Conservation (phyloP, 2,888 invertebrate genomes). For the Lasioglossum pauxillum region DNA sequence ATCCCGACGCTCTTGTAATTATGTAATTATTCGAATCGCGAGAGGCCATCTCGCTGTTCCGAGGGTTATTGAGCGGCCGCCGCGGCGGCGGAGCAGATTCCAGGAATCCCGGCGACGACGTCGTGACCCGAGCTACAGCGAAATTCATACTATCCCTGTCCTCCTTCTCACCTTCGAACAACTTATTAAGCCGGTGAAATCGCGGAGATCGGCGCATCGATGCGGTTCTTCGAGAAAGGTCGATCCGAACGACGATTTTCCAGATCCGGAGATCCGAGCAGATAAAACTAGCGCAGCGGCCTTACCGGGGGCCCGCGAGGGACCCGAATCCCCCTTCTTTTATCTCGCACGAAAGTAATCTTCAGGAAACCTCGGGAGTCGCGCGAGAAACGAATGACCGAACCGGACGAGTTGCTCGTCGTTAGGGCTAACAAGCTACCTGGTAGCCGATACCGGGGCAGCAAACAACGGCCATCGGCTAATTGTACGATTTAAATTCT, state of each 20-base stretch:
- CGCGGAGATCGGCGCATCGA: slow-evolving; percentile 12
- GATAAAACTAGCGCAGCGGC: slow-evolving; percentile 24
- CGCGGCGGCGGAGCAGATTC: slow-evolving; percentile 35
- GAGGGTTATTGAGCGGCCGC: slow-evolving; percentile 9
- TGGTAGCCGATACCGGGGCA: slow-evolving; percentile 27
- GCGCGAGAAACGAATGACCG: slow-evolving; percentile 28
- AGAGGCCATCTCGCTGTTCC: slow-evolving; percentile 12
- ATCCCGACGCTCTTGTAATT: slow-evolving; percentile 31
- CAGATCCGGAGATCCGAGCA: slow-evolving; percentile 23
- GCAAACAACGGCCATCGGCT: slow-evolving; percentile 34
- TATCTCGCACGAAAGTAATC: slow-evolving; percentile 59
- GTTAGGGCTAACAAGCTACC: slow-evolving; percentile 44
- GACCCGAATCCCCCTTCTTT: slow-evolving; percentile 5
- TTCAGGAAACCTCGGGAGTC: slow-evolving; percentile 28
- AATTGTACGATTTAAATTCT: slow-evolving; percentile 62
- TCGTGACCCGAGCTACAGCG: slow-evolving; percentile 28
- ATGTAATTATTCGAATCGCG: slow-evolving; percentile 37
- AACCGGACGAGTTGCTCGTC: slow-evolving; percentile 30
- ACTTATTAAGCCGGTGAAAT: slow-evolving; percentile 49
- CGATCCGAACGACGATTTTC: slow-evolving; percentile 39
- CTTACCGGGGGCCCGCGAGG: not conserved
- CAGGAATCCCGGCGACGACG: slow-evolving; percentile 24
- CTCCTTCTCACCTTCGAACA: not conserved
- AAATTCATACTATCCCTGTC: slow-evolving; percentile 1
- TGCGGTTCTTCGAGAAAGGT: slow-evolving; percentile 22